phyloP scores from a whole-genome alignment of 2,113 vertebrate genomes.

The Lucifuga dentata region DNA sequence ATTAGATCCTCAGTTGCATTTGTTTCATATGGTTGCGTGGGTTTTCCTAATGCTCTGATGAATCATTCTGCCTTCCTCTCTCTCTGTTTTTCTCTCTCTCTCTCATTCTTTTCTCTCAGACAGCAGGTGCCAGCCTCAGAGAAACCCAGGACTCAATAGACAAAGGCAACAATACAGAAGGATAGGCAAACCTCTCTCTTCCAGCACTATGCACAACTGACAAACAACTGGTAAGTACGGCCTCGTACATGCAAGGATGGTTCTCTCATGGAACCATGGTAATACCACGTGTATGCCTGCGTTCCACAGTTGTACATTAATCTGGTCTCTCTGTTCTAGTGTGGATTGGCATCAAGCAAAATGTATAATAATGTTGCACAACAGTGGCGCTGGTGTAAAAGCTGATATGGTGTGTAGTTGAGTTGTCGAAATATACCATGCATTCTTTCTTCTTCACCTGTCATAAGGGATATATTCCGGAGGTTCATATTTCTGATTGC shows the following conservation, averaged over 20 bases:
- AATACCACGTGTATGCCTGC: not conserved
- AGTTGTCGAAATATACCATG: too few relatives aligned
- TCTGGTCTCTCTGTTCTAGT: too few relatives aligned
- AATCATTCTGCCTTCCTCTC: conserved; percentile 16
- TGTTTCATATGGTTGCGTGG: conserved; percentile 14
- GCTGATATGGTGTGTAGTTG: too few relatives aligned
- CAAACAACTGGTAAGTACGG: conserved; percentile 68
- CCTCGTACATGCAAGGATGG: not conserved
- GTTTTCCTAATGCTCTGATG: conserved; percentile 38
- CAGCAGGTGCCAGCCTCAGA: conserved; percentile 27
- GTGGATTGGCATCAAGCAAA: too few relatives aligned
- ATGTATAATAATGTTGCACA: too few relatives aligned
- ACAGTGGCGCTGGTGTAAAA: too few relatives aligned
- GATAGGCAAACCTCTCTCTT: conserved; percentile 23
- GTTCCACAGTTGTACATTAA: too few relatives aligned
- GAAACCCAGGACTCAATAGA: conserved; percentile 31
- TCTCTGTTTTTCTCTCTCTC: conserved; percentile 19
- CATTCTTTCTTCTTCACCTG: too few relatives aligned
- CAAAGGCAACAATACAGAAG: conserved; percentile 22
- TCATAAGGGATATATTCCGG: too few relatives aligned
- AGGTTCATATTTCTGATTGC: too few relatives aligned
- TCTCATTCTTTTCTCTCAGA: conserved; percentile 34
- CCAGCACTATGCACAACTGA: conserved; percentile 70
- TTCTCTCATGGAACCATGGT: not conserved
- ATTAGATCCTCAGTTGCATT: conserved; percentile 4